Conservation (phyloP, 2,113 vertebrate species). For the Siniperca chuatsi region DNA sequence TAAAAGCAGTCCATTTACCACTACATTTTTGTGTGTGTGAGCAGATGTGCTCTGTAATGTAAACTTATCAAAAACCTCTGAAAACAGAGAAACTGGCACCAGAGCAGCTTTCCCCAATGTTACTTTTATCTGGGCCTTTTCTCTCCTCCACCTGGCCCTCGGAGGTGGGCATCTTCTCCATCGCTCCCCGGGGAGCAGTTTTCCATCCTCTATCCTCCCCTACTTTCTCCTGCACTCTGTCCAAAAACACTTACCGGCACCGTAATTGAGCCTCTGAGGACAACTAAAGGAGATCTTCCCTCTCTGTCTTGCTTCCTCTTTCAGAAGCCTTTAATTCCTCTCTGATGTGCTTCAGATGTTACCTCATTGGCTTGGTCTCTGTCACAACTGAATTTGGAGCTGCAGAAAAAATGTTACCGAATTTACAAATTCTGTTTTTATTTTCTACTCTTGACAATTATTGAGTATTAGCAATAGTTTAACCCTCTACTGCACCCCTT, state of each 20-base stretch:
- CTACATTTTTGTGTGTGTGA: not conserved
- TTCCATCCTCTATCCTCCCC: conserved; percentile 46
- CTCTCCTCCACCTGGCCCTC: conserved; percentile 39
- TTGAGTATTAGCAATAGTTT: not conserved
- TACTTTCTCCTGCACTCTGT: conserved; percentile 32
- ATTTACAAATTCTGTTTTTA: conserved; percentile 4
- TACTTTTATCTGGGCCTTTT: conserved; percentile 37
- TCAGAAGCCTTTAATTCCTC: conserved; percentile 45
- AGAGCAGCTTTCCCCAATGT: conserved; percentile 1
- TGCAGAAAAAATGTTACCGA: not conserved
- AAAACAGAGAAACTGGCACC: not conserved
- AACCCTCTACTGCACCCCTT: not conserved
- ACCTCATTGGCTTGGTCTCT: not conserved
- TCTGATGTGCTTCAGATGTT: conserved; percentile 29
- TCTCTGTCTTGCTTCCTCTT: conserved; percentile 45
- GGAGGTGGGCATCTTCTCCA: conserved; percentile 56
- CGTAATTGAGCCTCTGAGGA: conserved; percentile 74
- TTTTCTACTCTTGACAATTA: not conserved
- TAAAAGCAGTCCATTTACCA: too few species aligned
- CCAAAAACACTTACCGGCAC: conserved; percentile 62
- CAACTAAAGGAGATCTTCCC: conserved; percentile 45
- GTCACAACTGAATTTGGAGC: not conserved
- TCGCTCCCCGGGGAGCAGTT: conserved; percentile 53
- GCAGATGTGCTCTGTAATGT: not conserved
- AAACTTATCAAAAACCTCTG: conserved; percentile 36